These are phyloP conservation scores for Nudaria mundana DNA, from an alignment of 2,888 invertebrate species.

Conservation along the genomic window DNA sequence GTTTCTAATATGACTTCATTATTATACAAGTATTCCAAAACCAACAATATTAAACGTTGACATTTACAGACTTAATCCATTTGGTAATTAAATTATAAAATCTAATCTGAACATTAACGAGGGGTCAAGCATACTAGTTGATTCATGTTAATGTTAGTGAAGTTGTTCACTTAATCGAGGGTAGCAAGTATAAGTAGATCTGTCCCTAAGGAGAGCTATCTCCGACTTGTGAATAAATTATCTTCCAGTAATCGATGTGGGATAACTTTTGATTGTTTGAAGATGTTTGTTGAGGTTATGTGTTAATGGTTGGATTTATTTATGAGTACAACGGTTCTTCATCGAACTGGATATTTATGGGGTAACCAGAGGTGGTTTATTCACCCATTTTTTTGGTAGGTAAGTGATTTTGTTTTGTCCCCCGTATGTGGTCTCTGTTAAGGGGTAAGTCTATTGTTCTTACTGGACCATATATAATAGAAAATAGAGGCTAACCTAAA, in stretches of 20 bases:
- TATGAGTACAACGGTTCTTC: too few species aligned
- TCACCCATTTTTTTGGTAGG: too few species aligned
- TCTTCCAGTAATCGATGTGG: conserved; percentile 44
- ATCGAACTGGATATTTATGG: too few species aligned
- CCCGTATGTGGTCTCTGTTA: too few species aligned
- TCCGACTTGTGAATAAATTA: conserved; percentile 59
- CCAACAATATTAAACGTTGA: too few species aligned
- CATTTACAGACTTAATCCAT: conserved; percentile 7
- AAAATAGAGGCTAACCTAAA: too few species aligned
- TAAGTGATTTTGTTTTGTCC: too few species aligned
- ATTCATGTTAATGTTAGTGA: conserved; percentile 31
- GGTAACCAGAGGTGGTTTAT: too few species aligned
- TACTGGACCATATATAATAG: too few species aligned
- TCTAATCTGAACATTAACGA: conserved; percentile 8
- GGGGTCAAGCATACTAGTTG: conserved; percentile 29
- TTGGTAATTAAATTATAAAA: conserved; percentile 13
- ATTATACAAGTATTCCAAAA: too few species aligned
- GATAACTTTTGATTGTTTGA: conserved; percentile 43
- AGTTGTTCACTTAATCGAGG: conserved; percentile 51
- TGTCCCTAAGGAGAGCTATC: conserved; percentile 50
- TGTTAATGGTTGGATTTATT: background rate
- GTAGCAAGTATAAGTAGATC: conserved; percentile 48
- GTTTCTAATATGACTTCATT: too few species aligned
- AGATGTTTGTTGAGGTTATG: conserved; percentile 1
- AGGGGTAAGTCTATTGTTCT: too few species aligned